Evolutionary conservation across 2,113 vertebrate species (phyloP).

Genomic region (Orthonyx spaldingii): DNA sequence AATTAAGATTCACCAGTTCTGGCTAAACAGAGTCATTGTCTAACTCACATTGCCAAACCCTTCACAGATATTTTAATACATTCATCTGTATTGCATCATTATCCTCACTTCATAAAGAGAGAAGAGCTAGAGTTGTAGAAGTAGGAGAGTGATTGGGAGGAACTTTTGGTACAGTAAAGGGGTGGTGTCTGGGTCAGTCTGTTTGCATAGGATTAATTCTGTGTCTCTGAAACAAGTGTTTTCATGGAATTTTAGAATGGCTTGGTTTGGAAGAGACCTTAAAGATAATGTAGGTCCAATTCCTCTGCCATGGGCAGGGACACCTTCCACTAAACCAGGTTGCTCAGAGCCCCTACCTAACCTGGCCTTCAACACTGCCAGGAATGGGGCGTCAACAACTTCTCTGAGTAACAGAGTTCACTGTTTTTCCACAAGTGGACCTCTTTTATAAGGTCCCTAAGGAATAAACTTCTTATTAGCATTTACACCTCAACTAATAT

Average conservation of each 20-base stretch:
- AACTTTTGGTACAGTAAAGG: not conserved
- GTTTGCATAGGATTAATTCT: not conserved
- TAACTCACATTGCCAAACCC: not conserved
- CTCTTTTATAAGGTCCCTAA: not conserved
- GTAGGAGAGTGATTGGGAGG: not conserved
- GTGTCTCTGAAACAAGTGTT: not conserved
- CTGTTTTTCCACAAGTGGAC: not conserved
- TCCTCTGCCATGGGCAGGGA: not conserved
- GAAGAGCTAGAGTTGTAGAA: not conserved
- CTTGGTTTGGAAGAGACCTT: not conserved
- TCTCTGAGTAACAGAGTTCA: not conserved
- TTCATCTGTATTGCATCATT: not conserved
- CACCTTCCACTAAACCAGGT: not conserved
- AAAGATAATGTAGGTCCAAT: not conserved
- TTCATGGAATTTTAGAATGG: not conserved
- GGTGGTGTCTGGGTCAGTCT: not conserved
- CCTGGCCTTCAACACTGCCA: not conserved
- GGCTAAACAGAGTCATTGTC: not conserved
- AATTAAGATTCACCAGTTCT: not conserved
- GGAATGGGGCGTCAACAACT: accelerated
- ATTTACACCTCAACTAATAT: not conserved
- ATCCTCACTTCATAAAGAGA: not conserved
- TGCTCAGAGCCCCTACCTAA: not conserved
- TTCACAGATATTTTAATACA: not conserved
- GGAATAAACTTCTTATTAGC: not conserved